Evolutionary conservation across 2,797 vertebrate species (phyloP).

Genomic region (Cyprinodon diabolis): DNA sequence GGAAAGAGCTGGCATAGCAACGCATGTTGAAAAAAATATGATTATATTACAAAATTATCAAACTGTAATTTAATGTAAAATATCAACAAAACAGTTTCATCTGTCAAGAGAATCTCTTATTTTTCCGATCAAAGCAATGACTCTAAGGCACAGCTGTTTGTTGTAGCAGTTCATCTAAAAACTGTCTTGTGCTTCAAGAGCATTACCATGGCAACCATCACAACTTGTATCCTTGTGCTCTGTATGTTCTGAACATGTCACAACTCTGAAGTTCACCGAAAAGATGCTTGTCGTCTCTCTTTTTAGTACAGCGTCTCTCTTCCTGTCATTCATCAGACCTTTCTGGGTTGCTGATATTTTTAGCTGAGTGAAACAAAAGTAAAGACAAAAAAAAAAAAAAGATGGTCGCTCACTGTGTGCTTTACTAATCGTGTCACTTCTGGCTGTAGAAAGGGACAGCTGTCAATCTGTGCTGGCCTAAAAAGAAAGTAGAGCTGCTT

Average conservation of each 20-base stretch:
- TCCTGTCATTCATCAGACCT: conserved; percentile 35
- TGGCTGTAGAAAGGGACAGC: conserved; percentile 26
- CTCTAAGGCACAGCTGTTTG: conserved; percentile 37
- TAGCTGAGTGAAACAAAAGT: conserved; percentile 24
- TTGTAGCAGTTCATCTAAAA: conserved; percentile 51
- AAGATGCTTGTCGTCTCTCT: conserved; percentile 45
- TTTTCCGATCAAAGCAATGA: conserved; percentile 39
- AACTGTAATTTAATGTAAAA: not conserved
- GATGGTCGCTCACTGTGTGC: conserved; percentile 36
- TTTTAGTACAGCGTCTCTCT: not conserved
- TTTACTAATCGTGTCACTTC: conserved; percentile 53
- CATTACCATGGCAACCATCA: conserved; percentile 70
- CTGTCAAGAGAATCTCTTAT: conserved; percentile 19
- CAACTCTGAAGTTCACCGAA: conserved; percentile 32
- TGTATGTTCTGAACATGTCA: conserved; percentile 24
- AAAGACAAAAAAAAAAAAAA: conserved; percentile 21
- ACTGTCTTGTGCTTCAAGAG: conserved; percentile 62
- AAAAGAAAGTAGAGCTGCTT: conserved; percentile 68
- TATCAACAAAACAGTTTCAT: not conserved
- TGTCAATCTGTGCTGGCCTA: conserved; percentile 49
- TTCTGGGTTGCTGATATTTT: conserved; percentile 44
- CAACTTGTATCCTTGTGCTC: conserved; percentile 37
- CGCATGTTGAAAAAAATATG: not conserved
- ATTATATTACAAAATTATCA: not conserved
- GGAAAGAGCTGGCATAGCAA: not conserved